A percentile compares a stretch with the other conserved stretches of the same genome.
Evolutionary conservation across 2,797 vertebrate species (phyloP).

Genomic region (Triplophysa bombifrons): DNA sequence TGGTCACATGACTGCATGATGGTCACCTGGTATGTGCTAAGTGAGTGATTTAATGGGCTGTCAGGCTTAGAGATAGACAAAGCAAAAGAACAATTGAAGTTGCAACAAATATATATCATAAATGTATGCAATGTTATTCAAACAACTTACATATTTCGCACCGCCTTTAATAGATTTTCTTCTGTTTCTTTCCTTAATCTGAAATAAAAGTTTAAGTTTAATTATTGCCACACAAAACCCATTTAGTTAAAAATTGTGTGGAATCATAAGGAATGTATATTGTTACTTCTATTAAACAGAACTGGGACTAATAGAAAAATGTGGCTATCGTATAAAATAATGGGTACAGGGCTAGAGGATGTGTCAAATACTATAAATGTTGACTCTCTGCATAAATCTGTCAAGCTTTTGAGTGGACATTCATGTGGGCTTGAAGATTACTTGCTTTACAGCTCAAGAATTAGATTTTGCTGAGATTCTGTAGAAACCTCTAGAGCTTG

Average conservation of each 20-base stretch:
- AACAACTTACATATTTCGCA: slow-evolving; percentile 79
- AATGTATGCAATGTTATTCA: background rate
- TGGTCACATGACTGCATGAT: slow-evolving; percentile 95
- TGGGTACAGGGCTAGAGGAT: background rate
- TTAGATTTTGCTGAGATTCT: background rate
- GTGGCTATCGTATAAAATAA: background rate
- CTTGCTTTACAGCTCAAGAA: background rate
- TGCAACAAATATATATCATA: background rate
- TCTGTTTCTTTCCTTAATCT: slow-evolving; percentile 81
- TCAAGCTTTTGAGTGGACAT: background rate
- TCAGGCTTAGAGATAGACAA: slow-evolving; percentile 71
- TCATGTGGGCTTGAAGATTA: background rate
- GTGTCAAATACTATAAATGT: background rate
- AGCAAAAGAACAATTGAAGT: background rate
- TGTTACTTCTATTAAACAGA: no score
- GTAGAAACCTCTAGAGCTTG: background rate
- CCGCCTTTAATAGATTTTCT: slow-evolving; percentile 84
- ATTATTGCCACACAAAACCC: background rate
- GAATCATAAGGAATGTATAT: background rate
- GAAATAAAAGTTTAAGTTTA: slow-evolving; percentile 28
- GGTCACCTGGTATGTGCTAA: slow-evolving; percentile 92
- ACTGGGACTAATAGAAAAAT: background rate
- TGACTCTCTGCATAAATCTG: background rate
- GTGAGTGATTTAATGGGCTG: slow-evolving; percentile 86
- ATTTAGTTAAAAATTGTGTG: background rate